Base-by-base conservation (phyloP, 1,140 invertebrate genomes). In the Ptiloglossa arizonensis region DNA sequence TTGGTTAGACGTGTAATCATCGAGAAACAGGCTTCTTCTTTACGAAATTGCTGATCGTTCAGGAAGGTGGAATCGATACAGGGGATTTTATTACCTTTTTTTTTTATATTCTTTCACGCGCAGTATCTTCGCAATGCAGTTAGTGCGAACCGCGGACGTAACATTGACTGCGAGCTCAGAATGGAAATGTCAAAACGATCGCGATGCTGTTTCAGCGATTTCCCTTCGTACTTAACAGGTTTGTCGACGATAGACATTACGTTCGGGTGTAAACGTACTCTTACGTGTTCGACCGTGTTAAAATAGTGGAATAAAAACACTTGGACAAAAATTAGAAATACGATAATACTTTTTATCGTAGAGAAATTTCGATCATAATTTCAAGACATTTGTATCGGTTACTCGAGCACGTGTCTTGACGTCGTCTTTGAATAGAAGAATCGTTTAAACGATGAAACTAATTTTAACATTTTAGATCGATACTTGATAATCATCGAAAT, bases 151-250 rank as follows among this genome's bases (percentile, higher is more conserved):
- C 46, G 44, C n/a, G 60, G 60, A 41, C 15, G 59, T 60, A 69
- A 41, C 50, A 52, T 52, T 38, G 56, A 54, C 68, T 69, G 38
- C 44, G 24, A 41, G 29, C 50, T 54, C 17, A 41, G 38, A 70
- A 69, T 38, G 60, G 79, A 82, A 75, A 82, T 87, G 81, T 78
- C 85, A 82, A 87, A 85, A 90, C 60, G 69, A 64, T 82, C 62
- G 62, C 73, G 67, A 81, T 56, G 57, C 81, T 82, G 73, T 27
- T 72, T 63, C 22, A 6, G 11, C 32, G 22, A 63, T 29, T 63
- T 72, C 13, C n/a, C 56, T 15, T 35, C 19, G 6, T 29, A 13
- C 5, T 66, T 5, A 8, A 32, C 38, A 2, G 8, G n/a, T 41
- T 60, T 35, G 8, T 32, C 2, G 29, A 6, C 4, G 5, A 11